phyloP scores from a whole-genome alignment of 2,888 invertebrate species.

The Noctua comes region DNA sequence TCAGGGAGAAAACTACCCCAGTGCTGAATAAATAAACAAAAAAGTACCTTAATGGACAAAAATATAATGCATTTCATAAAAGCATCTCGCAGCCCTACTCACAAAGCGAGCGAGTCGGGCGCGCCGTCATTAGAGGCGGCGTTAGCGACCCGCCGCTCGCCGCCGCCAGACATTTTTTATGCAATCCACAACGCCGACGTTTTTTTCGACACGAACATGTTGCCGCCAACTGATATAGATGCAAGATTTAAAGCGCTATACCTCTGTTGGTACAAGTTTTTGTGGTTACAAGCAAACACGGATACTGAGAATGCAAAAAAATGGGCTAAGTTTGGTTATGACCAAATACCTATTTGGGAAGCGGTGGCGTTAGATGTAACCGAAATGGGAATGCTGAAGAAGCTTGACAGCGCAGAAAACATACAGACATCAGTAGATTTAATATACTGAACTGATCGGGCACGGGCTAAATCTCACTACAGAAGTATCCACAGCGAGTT shows the following conservation, averaged over 20 bases:
- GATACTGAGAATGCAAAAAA: constrained; percentile 53
- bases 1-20: background rate
- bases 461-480: background rate
- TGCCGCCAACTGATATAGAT: constrained; percentile 67
- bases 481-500: background rate
- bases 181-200: constrained; percentile 81
- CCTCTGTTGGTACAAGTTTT: constrained; percentile 52
- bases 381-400: constrained; percentile 21
- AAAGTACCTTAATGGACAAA: background rate
- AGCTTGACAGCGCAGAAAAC: background rate
- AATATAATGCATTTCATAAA: constrained; percentile 46
- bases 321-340: constrained; percentile 36
- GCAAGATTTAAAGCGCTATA: constrained; percentile 59
- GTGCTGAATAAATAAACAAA: constrained; percentile 28
- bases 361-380: constrained; percentile 44
- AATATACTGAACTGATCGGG: background rate
- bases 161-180: constrained; percentile 88
- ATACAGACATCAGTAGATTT: background rate
- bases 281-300: constrained; percentile 47
- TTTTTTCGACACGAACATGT: constrained; percentile 77
- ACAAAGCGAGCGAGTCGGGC: constrained; percentile 76
- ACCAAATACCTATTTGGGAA: constrained; percentile 44
- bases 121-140: constrained; percentile 87
- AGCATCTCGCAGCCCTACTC: constrained; percentile 76
- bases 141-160: constrained; percentile 87